Base-by-base conservation (phyloP, 1,140 invertebrate genomes). In the Steinernema feltiae region DNA sequence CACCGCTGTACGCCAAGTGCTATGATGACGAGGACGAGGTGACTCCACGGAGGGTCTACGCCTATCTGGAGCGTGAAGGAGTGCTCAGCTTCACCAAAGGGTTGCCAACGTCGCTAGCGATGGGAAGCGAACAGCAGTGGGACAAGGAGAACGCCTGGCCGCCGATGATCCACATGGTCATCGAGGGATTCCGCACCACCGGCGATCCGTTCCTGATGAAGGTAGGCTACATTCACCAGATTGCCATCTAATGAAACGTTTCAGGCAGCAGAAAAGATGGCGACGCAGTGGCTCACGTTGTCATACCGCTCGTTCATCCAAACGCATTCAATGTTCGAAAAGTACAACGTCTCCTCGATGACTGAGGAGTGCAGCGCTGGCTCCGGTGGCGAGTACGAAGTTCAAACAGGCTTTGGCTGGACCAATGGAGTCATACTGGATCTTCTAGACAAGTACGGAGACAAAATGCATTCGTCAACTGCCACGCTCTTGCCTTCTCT, bases 101-200 rank as follows among this genome's bases (percentile, higher is more conserved):
- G 15, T 91, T 95, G 63, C 94, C 94, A 1, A 91, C 93, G 0
- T 93, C 93, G 0, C 88, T 93, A 2, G 90, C 91, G 7, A 84
- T 85, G 79, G 90, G 91, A 24, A 92, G 92, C 0, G 92, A 92
- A 1, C 93, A 96, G 86, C 94, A 96, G 84, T 96, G 94, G 94
- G 94, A 97, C 87, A 94, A 92, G 78, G 94, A 94, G 0, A 96
- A 96, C 85, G 93, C 92, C 0, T 77, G 78, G 75, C 82, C 82
- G 2, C 83, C 83, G 21, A 85, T 84, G 81, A 76, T 83, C n/a
- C 82, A 82, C 73, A 83, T 85, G 84, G 77, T 84, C 17, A 83
- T 85, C 72, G 84, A 85, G 63, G 84, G 48, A 90, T 95, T 53
- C 89, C 91, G 83, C 7, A 85, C 84, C 27, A 84, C 81, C 48